These are phyloP conservation scores for Paedocypris micromegethes DNA, from an alignment of 2,797 vertebrate species.

Conservation along the genomic window DNA sequence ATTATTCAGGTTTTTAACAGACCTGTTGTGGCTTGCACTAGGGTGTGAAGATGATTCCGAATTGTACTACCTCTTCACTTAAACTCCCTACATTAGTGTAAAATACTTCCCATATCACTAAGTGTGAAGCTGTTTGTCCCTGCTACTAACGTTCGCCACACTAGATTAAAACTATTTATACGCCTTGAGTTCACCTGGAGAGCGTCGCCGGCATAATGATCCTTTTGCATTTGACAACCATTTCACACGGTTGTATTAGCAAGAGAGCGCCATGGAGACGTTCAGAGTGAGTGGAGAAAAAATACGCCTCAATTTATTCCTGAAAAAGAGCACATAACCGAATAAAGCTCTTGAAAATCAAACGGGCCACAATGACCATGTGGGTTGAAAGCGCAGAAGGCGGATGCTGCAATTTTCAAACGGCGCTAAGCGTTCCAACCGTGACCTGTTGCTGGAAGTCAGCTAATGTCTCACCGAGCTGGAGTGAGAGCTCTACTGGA, in stretches of 20 bases:
- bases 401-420: not conserved
- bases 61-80: too few species aligned
- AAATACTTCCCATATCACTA: not conserved
- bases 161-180: not conserved
- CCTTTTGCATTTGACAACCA: slow-evolving; percentile 16
- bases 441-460: not conserved
- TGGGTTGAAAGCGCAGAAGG: slow-evolving; percentile 10
- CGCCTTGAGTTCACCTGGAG: slow-evolving; percentile 17
- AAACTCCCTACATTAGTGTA: too few species aligned
- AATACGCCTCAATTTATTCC: not conserved
- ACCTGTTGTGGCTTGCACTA: too few species aligned
- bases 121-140: slow-evolving; percentile 24
- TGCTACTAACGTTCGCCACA: slow-evolving; percentile 6
- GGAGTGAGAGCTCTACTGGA: slow-evolving; percentile 16
- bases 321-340: slow-evolving; percentile 9
- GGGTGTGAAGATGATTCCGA: too few species aligned
- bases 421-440: not conserved
- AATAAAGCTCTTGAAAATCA: slow-evolving; percentile 16
- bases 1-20: too few species aligned
- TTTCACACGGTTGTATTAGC: slow-evolving; percentile 23
- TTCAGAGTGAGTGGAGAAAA: slow-evolving; percentile 7
- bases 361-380: slow-evolving; percentile 9
- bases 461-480: slow-evolving; percentile 18
- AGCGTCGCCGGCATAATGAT: slow-evolving; percentile 20
- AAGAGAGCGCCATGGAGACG: not conserved